Percentiles rank a stretch among this genome's conserved stretches.
Evolutionary conservation across 2,888 invertebrate genomes (phyloP).

Genomic region (Lycia hirtaria): DNA sequence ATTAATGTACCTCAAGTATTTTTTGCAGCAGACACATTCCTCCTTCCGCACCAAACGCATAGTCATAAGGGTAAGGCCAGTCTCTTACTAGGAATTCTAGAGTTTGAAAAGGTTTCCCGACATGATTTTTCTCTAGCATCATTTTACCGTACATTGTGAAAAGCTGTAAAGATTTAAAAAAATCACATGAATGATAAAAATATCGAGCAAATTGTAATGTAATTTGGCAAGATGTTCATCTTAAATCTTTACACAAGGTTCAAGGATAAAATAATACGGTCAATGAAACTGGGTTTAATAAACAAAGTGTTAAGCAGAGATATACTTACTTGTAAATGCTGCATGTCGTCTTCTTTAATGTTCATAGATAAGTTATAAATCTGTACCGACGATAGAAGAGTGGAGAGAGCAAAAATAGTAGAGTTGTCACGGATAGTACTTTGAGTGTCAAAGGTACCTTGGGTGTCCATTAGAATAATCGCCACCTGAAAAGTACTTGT

Average conservation of each 20-base stretch:
- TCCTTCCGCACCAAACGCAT: conserved; percentile 2
- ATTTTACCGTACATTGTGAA: conserved; percentile 14
- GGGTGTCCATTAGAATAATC: conserved; percentile 94
- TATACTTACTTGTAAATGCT: conserved; percentile 91
- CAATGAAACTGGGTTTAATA: too few species aligned
- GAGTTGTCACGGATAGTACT: conserved; percentile 98
- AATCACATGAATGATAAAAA: too few species aligned
- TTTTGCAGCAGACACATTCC: conserved; percentile 1
- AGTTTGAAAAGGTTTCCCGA: conserved; percentile 13
- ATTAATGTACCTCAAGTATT: conserved; percentile 6
- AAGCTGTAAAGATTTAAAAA: conserved; percentile 7
- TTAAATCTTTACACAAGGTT: too few species aligned
- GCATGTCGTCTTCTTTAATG: conserved; percentile 97
- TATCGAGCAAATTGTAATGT: too few species aligned
- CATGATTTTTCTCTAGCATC: conserved; percentile 7
- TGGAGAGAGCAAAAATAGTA: conserved; percentile 87
- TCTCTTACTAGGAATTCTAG: conserved; percentile 10
- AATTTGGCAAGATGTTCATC: too few species aligned
- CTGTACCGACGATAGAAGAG: conserved; percentile 97
- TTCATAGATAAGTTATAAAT: conserved; percentile 92
- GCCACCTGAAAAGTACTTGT: conserved; percentile 85
- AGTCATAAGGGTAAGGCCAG: conserved; percentile 16
- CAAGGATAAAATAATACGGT: too few species aligned
- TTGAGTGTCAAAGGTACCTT: conserved; percentile 96
- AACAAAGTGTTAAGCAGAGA: too few species aligned